Percentiles rank a stretch among this genome's conserved stretches.
Evolutionary conservation across 2,888 invertebrate species (phyloP).

Genomic region (Luffia ferchaultella): DNA sequence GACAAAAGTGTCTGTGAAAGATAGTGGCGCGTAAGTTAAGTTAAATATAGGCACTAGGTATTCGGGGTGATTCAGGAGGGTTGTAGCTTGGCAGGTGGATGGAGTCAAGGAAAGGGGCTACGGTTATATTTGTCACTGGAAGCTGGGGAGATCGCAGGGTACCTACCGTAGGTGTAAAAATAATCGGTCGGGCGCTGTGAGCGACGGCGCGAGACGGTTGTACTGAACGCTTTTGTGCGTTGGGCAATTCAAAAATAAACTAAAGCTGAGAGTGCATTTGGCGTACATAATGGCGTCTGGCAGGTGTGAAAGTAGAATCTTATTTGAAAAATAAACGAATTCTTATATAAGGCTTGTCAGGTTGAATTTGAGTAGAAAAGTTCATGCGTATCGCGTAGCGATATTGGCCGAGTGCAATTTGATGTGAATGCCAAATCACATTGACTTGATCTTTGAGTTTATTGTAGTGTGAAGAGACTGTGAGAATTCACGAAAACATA

Average conservation of each 20-base stretch:
- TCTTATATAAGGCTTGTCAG: too few relatives aligned
- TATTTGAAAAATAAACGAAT: too few relatives aligned
- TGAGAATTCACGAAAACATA: too few relatives aligned
- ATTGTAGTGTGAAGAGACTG: too few relatives aligned
- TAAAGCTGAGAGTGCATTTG: neutral
- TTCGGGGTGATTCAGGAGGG: constrained; percentile 1
- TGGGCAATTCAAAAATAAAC: neutral
- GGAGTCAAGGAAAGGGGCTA: constrained; percentile 1
- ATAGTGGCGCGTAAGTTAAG: neutral
- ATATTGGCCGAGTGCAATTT: too few relatives aligned
- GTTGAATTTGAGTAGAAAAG: too few relatives aligned
- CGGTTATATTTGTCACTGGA: constrained; percentile 6
- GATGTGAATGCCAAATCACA: too few relatives aligned
- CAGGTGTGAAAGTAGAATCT: neutral
- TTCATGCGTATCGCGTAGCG: too few relatives aligned
- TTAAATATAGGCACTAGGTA: neutral
- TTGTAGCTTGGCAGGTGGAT: constrained; percentile 7
- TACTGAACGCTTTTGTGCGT: constrained; percentile 5
- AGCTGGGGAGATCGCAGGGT: constrained; percentile 1
- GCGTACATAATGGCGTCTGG: neutral
- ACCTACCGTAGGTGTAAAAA: constrained; percentile 3
- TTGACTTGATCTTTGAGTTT: too few relatives aligned
- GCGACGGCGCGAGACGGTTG: constrained; percentile 6
- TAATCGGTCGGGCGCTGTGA: neutral
- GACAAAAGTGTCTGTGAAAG: too few relatives aligned